Conservation (phyloP, 2,113 vertebrate genomes). For the Chaetops frenatus region DNA sequence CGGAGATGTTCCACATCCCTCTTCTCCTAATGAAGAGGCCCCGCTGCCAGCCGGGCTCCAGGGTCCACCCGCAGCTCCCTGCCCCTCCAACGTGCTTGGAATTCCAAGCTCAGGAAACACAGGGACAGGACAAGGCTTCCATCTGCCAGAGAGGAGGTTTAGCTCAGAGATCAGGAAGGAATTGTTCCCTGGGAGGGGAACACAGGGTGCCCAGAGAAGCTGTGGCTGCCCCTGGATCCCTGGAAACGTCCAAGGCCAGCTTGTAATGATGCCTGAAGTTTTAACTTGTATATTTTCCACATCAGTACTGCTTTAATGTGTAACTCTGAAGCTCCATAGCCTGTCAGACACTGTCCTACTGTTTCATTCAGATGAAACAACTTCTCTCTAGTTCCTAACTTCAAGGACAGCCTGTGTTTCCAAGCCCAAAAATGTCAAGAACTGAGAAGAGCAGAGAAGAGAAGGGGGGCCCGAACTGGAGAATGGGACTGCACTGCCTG, state of each 20-base stretch:
- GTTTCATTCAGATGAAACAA: too few relatives aligned
- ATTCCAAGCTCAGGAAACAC: accelerated
- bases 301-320: too few relatives aligned
- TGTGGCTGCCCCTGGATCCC: neutral
- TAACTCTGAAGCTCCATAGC: too few relatives aligned
- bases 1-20: neutral
- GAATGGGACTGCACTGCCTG: too few relatives aligned
- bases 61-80: neutral
- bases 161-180: accelerated
- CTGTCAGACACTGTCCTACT: too few relatives aligned
- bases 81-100: neutral
- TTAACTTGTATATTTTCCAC: too few relatives aligned
- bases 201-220: neutral
- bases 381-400: too few relatives aligned
- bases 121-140: neutral
- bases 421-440: too few relatives aligned
- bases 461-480: too few relatives aligned
- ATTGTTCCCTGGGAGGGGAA: neutral
- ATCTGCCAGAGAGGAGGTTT: accelerated
- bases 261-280: neutral
- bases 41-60: neutral
- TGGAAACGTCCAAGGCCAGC: neutral
- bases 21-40: neutral
- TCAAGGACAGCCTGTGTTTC: too few relatives aligned
- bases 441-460: too few relatives aligned